phyloP scores from a whole-genome alignment of 2,888 invertebrate species.

The Aelia acuminata region DNA sequence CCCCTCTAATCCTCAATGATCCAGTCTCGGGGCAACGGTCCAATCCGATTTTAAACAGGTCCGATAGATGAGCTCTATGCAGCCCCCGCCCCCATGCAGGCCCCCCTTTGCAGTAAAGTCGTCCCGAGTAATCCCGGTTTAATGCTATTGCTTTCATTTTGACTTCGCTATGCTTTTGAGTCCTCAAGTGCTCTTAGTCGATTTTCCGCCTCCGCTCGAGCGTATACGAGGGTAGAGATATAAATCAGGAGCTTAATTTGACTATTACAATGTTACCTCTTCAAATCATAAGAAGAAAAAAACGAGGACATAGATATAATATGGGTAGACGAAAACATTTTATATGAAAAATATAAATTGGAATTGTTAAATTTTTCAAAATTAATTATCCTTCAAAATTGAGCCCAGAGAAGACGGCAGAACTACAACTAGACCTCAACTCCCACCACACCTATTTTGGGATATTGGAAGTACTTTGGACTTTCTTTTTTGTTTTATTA shows the following conservation, averaged over 20 bases:
- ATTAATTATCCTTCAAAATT: no score
- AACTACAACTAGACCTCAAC: no score
- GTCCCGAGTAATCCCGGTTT: neutral
- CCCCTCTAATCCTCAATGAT: conserved; percentile 33
- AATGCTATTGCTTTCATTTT: conserved; percentile 35
- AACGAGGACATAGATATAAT: no score
- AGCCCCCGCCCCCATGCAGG: neutral
- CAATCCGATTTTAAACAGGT: conserved; percentile 46
- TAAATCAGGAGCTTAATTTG: neutral
- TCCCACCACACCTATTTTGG: no score
- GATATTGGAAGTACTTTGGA: no score
- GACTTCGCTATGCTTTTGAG: neutral
- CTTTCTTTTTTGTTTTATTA: no score
- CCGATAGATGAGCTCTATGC: neutral
- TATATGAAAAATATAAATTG: no score
- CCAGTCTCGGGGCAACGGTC: conserved; percentile 1
- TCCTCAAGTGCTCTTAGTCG: conserved; percentile 25
- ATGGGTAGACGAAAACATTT: no score
- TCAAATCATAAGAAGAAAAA: neutral
- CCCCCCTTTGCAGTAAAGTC: neutral
- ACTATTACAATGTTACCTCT: neutral
- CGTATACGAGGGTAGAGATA: neutral
- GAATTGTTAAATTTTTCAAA: no score
- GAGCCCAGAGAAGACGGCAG: no score
- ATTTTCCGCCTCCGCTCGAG: neutral